A percentile compares a stretch with the other conserved stretches of the same genome.
Evolutionary conservation across 2,797 vertebrate genomes (phyloP).

Genomic region (Lithobates pipiens): DNA sequence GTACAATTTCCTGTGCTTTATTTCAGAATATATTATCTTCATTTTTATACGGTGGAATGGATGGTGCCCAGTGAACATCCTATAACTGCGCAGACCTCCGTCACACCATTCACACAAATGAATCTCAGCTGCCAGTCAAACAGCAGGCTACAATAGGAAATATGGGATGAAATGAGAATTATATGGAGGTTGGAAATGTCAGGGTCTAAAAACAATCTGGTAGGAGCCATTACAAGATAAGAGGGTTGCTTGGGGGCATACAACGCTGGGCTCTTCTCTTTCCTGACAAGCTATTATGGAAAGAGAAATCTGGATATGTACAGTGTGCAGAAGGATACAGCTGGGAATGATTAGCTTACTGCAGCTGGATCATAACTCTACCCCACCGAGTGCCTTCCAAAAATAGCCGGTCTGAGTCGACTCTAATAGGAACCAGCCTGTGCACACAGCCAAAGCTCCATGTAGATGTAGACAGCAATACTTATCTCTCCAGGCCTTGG

Average conservation of each 20-base stretch:
- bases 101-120: no score
- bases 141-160: not conserved
- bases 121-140: not conserved
- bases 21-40: no score
- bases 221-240: constrained; percentile 15
- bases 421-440: constrained; percentile 38
- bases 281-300: constrained; percentile 8
- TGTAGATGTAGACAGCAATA: not conserved
- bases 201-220: constrained; percentile 22
- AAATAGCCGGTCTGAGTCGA: constrained; percentile 37
- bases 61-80: no score
- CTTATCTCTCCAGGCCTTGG: not conserved
- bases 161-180: not conserved
- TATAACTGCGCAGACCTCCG: no score
- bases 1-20: no score
- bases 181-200: constrained; percentile 7
- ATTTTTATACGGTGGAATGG: no score
- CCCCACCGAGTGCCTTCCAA: constrained; percentile 27
- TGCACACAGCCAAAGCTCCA: not conserved
- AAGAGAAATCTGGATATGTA: constrained; percentile 11
- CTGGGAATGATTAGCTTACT: constrained; percentile 32
- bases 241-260: constrained; percentile 5
- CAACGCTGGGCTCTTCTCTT: not conserved
- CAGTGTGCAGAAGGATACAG: constrained; percentile 1
- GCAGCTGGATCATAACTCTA: constrained; percentile 40